phyloP scores from a whole-genome alignment of 1,140 invertebrate species.

The Scaptomyza montana region DNA sequence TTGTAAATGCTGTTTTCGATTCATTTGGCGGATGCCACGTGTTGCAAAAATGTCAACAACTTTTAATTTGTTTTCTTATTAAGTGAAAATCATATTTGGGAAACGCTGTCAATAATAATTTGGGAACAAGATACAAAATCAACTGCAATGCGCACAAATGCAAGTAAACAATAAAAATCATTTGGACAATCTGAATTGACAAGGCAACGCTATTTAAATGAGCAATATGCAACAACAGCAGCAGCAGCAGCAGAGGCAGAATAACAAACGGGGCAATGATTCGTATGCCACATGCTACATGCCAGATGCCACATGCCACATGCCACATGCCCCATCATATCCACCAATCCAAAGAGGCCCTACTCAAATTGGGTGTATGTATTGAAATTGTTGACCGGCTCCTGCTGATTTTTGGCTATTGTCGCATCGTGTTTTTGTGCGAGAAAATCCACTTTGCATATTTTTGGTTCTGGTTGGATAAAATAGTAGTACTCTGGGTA shows the following conservation, averaged over 20 bases:
- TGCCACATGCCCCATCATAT: constrained; percentile 9
- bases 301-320: no score
- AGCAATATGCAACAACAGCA: constrained; percentile 15
- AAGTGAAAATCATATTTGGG: background rate
- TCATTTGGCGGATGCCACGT: no score
- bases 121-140: background rate
- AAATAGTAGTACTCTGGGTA: background rate
- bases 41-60: background rate
- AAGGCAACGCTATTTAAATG: constrained; percentile 23
- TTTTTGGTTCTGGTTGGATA: background rate
- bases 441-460: constrained; percentile 35
- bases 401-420: constrained; percentile 41
- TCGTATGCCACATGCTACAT: constrained; percentile 17
- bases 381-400: constrained; percentile 31
- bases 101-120: no score
- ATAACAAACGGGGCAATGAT: constrained; percentile 13
- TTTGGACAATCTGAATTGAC: constrained; percentile 4
- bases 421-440: constrained; percentile 23
- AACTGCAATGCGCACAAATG: background rate
- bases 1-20: no score
- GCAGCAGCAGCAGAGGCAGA: background rate
- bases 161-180: constrained; percentile 7
- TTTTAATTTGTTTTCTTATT: no score
- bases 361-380: constrained; percentile 3
- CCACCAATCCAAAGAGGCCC: background rate